Conservation (phyloP, 2,888 invertebrate genomes). For the Cataglyphis rosenhaueri region DNA sequence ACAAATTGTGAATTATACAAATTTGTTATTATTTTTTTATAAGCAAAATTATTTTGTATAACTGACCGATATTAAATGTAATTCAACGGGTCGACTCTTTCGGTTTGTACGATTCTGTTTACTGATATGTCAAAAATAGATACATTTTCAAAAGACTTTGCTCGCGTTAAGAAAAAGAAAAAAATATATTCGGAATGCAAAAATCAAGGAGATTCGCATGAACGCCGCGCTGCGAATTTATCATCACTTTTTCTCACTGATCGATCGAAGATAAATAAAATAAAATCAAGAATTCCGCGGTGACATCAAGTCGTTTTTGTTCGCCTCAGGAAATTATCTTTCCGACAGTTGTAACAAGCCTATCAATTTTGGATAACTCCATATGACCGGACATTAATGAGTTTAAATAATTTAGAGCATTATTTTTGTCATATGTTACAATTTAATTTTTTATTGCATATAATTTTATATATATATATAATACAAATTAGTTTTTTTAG, state of each 20-base stretch:
- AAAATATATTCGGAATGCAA: slow-evolving; percentile 44
- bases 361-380: slow-evolving; percentile 62
- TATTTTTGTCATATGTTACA: slow-evolving; percentile 5
- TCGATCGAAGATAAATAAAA: slow-evolving; percentile 31
- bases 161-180: slow-evolving; percentile 4
- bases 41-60: neutral
- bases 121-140: slow-evolving; percentile 30
- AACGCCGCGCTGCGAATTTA: slow-evolving; percentile 63
- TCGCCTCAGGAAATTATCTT: slow-evolving; percentile 36
- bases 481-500: neutral
- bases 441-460: neutral
- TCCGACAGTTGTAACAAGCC: slow-evolving; percentile 17
- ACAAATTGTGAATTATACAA: neutral
- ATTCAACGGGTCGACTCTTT: slow-evolving; percentile 49
- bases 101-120: slow-evolving; percentile 7
- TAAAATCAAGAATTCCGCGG: slow-evolving; percentile 59
- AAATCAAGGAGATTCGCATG: slow-evolving; percentile 57
- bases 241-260: slow-evolving; percentile 46
- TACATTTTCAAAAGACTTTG: neutral
- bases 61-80: slow-evolving; percentile 58
- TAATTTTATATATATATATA: neutral
- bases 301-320: slow-evolving; percentile 59
- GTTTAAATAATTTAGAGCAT: slow-evolving; percentile 52
- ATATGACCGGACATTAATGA: slow-evolving; percentile 52
- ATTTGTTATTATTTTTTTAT: neutral